Percentiles rank a stretch among this genome's conserved stretches.
phyloP scores from a whole-genome alignment of 2,888 invertebrate genomes.

The Baronia brevicornis region DNA sequence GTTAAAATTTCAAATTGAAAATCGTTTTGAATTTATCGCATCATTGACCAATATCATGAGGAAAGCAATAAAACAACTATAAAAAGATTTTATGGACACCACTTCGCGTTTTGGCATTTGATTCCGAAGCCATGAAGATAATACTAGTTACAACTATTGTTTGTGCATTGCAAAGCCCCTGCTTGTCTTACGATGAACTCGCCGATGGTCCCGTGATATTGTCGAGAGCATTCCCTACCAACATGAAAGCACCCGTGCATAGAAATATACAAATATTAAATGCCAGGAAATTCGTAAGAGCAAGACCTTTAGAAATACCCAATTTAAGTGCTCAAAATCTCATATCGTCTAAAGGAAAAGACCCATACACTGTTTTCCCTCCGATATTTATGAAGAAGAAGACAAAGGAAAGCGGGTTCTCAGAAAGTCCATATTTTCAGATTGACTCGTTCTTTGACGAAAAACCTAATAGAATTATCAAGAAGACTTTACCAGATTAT shows the following conservation, averaged over 20 bases:
- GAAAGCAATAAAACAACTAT: slow-evolving; percentile 11
- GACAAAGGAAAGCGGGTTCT: slow-evolving; percentile 18
- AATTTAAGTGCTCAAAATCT: slow-evolving; percentile 15
- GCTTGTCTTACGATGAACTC: slow-evolving; percentile 15
- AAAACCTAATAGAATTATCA: slow-evolving; percentile 32
- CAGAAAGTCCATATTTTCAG: slow-evolving; percentile 39
- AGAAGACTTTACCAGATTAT: slow-evolving; percentile 36
- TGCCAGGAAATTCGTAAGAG: slow-evolving; percentile 31
- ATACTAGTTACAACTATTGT: slow-evolving; percentile 25
- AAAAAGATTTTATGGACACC: slow-evolving; percentile 11
- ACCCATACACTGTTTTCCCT: slow-evolving; percentile 40
- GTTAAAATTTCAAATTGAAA: slow-evolving; percentile 8
- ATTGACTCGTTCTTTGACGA: slow-evolving; percentile 19
- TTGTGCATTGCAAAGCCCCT: slow-evolving; percentile 19
- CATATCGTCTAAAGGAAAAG: slow-evolving; percentile 1
- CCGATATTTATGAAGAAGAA: slow-evolving; percentile 14
- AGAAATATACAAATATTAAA: slow-evolving; percentile 33
- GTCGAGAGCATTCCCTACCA: slow-evolving; percentile 29
- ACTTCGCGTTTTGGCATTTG: slow-evolving; percentile 2
- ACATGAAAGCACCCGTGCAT: slow-evolving; percentile 23
- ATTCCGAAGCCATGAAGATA: slow-evolving; percentile 32
- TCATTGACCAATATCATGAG: slow-evolving; percentile 17
- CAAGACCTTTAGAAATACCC: slow-evolving; percentile 4
- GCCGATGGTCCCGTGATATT: slow-evolving; percentile 9
- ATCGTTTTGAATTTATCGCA: slow-evolving; percentile 27